These are phyloP conservation scores for Yoshiicerus persimilis DNA, from an alignment of 1,140 invertebrate species.

Conservation along the genomic window DNA sequence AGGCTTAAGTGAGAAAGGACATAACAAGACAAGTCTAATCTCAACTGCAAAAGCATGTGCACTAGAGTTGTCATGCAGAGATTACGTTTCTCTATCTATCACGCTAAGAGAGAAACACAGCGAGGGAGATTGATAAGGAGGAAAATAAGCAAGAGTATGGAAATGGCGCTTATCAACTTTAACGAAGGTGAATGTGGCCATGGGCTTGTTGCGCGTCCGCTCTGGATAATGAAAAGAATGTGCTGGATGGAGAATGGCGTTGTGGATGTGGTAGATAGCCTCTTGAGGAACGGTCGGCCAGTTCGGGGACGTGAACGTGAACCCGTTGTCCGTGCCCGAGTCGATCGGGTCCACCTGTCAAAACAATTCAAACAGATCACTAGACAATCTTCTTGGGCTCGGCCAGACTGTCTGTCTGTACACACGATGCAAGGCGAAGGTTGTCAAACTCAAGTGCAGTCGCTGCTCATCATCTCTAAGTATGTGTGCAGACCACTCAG, in stretches of 20 bases:
- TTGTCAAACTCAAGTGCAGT: neutral
- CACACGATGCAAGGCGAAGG: neutral
- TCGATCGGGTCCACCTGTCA: conserved; percentile 62
- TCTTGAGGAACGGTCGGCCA: conserved; percentile 61
- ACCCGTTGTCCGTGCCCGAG: conserved; percentile 68
- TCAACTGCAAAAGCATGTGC: neutral
- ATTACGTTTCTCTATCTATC: neutral
- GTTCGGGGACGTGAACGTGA: conserved; percentile 66
- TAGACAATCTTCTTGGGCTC: neutral
- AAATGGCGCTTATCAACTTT: conserved; percentile 47
- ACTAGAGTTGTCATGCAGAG: neutral
- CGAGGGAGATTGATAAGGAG: neutral
- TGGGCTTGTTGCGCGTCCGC: conserved; percentile 49
- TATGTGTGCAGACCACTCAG: neutral
- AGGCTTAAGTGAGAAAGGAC: conserved; percentile 1
- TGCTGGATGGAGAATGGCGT: conserved; percentile 55
- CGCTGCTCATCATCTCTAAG: neutral
- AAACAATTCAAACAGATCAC: neutral
- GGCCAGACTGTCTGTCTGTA: neutral
- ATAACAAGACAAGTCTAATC: neutral
- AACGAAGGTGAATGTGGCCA: conserved; percentile 56
- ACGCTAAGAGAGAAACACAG: neutral
- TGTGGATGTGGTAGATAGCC: conserved; percentile 59
- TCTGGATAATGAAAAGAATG: conserved; percentile 61
- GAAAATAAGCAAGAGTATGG: neutral